Conservation (phyloP, 2,113 vertebrate genomes). For the Crotalus tigris region DNA sequence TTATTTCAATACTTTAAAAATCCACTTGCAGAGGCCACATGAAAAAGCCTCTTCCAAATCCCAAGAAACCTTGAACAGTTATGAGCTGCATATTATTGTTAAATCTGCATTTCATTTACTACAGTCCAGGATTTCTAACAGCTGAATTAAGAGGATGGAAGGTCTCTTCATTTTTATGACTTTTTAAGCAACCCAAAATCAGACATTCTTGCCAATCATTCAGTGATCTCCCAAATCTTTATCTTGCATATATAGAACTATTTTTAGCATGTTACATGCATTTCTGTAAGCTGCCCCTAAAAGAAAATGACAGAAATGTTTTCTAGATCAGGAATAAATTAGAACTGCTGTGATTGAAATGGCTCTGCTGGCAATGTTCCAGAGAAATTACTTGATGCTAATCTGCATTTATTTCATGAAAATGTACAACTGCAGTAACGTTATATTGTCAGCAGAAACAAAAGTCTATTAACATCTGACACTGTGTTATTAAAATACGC, state of each 20-base stretch:
- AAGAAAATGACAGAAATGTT: slow-evolving; percentile 28
- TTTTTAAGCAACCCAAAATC: not conserved
- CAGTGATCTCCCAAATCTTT: not conserved
- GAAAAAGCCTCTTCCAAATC: not conserved
- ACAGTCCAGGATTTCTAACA: not conserved
- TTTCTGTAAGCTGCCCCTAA: not conserved
- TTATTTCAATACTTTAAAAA: not conserved
- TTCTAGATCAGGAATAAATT: slow-evolving; percentile 42
- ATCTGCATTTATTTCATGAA: slow-evolving; percentile 61
- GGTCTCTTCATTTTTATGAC: not conserved
- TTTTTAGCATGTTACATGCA: not conserved
- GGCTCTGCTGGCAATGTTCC: slow-evolving; percentile 37
- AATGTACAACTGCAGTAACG: slow-evolving; percentile 48
- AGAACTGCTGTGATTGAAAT: slow-evolving; percentile 45
- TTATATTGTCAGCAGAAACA: slow-evolving; percentile 40
- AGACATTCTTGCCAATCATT: not conserved
- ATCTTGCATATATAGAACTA: not conserved
- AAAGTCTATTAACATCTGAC: slow-evolving; percentile 52
- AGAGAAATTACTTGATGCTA: slow-evolving; percentile 59
- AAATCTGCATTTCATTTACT: not conserved
- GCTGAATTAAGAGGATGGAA: not conserved
- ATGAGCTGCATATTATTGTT: not conserved
- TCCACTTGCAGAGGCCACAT: not conserved
- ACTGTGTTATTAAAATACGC: slow-evolving; percentile 50
- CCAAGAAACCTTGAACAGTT: not conserved